Conservation (phyloP, 2,113 vertebrate genomes). For the Notarius lentiginosus region DNA sequence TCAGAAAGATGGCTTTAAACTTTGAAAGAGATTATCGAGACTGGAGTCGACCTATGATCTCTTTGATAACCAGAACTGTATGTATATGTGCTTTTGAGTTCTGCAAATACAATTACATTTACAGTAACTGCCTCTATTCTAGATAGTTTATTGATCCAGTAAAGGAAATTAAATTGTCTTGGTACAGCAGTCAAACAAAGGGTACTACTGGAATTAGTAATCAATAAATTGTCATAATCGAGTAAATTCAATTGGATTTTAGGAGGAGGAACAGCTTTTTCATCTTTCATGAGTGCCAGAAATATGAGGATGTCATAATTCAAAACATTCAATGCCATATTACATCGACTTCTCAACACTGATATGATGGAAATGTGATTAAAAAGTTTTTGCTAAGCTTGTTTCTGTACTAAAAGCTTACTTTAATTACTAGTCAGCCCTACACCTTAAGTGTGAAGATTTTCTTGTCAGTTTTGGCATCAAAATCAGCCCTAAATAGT, state of each 20-base stretch:
- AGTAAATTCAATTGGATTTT: not conserved
- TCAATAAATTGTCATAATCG: not conserved
- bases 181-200: not conserved
- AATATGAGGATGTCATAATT: not conserved
- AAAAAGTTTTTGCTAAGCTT: not conserved
- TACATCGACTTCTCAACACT: not conserved
- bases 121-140: not conserved
- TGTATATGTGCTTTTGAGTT: not conserved
- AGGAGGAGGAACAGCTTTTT: not conserved
- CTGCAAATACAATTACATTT: not conserved
- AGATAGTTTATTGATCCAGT: not conserved
- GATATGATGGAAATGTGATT: not conserved
- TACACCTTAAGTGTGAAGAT: not conserved
- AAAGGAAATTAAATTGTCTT: slow-evolving; percentile 1
- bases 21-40: not conserved
- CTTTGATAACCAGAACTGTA: not conserved
- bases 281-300: not conserved
- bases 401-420: not conserved
- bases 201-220: not conserved
- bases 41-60: not conserved
- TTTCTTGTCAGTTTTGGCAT: not conserved
- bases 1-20: not conserved
- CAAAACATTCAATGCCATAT: not conserved
- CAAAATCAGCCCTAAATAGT: not conserved
- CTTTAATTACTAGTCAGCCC: not conserved